A percentile compares a stretch with the other conserved stretches of the same genome.
phyloP scores from a whole-genome alignment of 2,888 invertebrate species.

The Drosophila mayaguana region DNA sequence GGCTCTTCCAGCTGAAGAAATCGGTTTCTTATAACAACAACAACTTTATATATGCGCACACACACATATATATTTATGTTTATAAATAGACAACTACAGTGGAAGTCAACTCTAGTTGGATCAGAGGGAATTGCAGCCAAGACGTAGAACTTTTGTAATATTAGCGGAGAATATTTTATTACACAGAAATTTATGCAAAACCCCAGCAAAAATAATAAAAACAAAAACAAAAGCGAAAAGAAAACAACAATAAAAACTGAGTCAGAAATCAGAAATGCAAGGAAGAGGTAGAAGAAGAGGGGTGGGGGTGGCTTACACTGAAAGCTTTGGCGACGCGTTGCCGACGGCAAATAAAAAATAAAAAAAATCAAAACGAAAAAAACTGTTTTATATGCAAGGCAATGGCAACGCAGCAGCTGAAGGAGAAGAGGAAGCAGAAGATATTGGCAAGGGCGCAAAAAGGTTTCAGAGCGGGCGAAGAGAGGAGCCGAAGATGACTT shows the following conservation, averaged over 20 bases:
- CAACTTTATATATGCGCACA: neutral
- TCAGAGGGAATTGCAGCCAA: constrained; percentile 5
- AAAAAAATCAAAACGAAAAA: constrained; percentile 30
- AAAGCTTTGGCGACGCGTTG: constrained; percentile 78
- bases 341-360: constrained; percentile 71
- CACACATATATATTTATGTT: neutral
- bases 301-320: constrained; percentile 33
- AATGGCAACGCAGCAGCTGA: constrained; percentile 35
- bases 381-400: constrained; percentile 80
- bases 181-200: constrained; percentile 75
- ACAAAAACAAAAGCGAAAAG: constrained; percentile 10
- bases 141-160: constrained; percentile 53
- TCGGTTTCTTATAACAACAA: neutral
- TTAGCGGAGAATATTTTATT: constrained; percentile 78
- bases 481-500: constrained; percentile 13
- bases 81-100: constrained; percentile 10
- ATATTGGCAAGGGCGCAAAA: constrained; percentile 76
- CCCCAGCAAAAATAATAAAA: constrained; percentile 32
- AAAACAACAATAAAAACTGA: constrained; percentile 50
- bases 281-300: constrained; percentile 8
- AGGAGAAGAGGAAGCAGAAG: constrained; percentile 31
- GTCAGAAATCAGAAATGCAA: constrained; percentile 24
- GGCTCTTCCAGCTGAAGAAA: neutral
- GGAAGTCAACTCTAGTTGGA: neutral
- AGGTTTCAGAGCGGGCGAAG: constrained; percentile 47